Base-by-base conservation (phyloP, 2,113 vertebrate species). In the Scatophagus argus region DNA sequence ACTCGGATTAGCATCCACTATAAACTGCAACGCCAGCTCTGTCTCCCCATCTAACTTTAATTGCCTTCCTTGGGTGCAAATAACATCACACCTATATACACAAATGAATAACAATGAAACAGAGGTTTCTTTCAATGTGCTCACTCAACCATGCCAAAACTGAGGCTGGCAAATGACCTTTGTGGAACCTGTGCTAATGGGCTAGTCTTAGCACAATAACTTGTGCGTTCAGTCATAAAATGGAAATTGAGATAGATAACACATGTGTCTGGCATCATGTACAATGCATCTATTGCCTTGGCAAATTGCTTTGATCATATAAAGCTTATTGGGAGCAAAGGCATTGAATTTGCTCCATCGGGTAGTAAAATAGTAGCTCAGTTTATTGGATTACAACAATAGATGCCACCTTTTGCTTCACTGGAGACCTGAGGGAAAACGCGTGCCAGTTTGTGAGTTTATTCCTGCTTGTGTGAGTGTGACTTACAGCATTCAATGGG, bases 401-500 rank as follows among this genome's bases (percentile, higher is more conserved):
- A 56, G 83, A 85, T 87, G 73, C 84, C 74, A 87, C 81, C 78
- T 78, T 86, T 62, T 34, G 31, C 64, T 34, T n/a, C 44, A 67
- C 21, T 44, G 51, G 46, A 74, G 63, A 77, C 55, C 74, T 49
- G 66, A 70, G 43, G 44, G 61, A 74, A 77, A 60, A 66, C 23
- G 19, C 34, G 25, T 61, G 78, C 54, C 66, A 47, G 58, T 27
- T 61, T 69, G 78, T 41, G 41, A 56, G 34, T 63, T 41, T 38
- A 17, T 69, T 65, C 74, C 17, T 61, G 21, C 56, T 51, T n/a
- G 44, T 47, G 44, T 3, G 25, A 13, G 23, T 56, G 46, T 23
- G 82, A 96, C 97, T 98, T 90, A 99, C 97, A 99, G 90, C 97
- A 99, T 77, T 99, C 97, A 0, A 99, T 98, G 56, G 97, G 96